Base-by-base conservation (phyloP, 2,888 invertebrate species). In the Tiliacea citrago region DNA sequence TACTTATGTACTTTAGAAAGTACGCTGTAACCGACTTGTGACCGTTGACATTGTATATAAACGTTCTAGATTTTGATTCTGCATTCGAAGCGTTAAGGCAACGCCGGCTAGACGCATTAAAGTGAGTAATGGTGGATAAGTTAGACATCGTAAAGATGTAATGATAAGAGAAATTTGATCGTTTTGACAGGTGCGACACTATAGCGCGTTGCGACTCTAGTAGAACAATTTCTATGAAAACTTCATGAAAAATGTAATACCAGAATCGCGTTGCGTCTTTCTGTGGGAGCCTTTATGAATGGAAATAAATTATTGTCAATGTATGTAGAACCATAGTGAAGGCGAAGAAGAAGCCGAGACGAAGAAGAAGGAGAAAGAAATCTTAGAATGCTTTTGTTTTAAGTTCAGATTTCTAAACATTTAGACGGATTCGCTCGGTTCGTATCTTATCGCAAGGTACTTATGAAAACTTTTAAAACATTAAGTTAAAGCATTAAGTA, bases 1-100 rank as follows among this genome's bases (percentile, higher is more conserved):
- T 76, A 29, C 29, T 29, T 29, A 84, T 88, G 88, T 91, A 90
- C 92, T 91, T 91, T 94, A 93, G 93, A 94, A 94, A 93, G 92
- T 91, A 88, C 88, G 82, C 65, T 69, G 77, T 77, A 81, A 35
- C 77, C 69, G 76, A 77, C 79, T 86, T 85, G 85, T 89, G 88
- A 90, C 88, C 88, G 87, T 83, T 88, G 88, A 88, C 88, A 88
- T 81, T 86, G 82, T 83, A 85, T 77, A 83, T 83, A 75, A 75
- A 75, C 73, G 85, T 87, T 86, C 83, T 82, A 86, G 75, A 84
- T 88, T 84, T 66, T 57, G 73, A 68, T 68, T 75, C 70, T 83
- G 68, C 72, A 77, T 76, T 67, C 35, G 75, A 75, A 61, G 68
- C 71, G 53, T 77, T 76, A 66, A 71, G 63, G 73, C 63, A 61